phyloP scores from a whole-genome alignment of 2,888 invertebrate species.

The Drosophila colorata region DNA sequence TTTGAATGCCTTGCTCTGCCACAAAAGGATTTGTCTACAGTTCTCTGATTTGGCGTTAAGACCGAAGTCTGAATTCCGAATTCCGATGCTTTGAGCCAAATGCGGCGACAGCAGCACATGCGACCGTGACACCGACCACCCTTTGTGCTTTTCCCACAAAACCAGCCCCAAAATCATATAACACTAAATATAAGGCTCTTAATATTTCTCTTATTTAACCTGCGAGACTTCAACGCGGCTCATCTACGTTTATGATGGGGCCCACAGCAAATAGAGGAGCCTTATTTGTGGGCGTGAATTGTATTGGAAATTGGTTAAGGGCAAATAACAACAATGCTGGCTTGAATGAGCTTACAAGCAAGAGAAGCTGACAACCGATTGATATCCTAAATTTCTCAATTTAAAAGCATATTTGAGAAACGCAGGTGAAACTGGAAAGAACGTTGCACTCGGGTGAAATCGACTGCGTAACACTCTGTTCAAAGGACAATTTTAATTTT shows the following conservation, averaged over 20 bases:
- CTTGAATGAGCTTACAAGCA: too few species aligned
- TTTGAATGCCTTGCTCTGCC: slow-evolving; percentile 14
- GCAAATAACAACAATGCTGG: too few species aligned
- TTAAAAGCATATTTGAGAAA: too few species aligned
- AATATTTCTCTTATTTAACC: slow-evolving; percentile 11
- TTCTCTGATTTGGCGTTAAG: slow-evolving; percentile 20
- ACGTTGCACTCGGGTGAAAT: too few species aligned
- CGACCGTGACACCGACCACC: neutral
- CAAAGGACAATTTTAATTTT: too few species aligned
- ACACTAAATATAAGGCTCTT: slow-evolving; percentile 3
- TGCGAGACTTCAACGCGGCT: neutral
- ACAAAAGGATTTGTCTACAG: slow-evolving; percentile 38
- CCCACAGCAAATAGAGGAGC: neutral
- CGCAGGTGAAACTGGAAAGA: too few species aligned
- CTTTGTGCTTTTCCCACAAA: slow-evolving; percentile 5
- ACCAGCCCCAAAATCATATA: neutral
- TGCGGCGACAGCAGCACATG: slow-evolving; percentile 22
- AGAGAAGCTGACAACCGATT: too few species aligned
- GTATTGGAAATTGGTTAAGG: neutral
- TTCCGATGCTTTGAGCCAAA: slow-evolving; percentile 30
- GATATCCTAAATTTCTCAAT: too few species aligned
- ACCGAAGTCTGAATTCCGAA: slow-evolving; percentile 12
- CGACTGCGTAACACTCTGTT: too few species aligned
- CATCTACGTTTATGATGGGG: neutral
- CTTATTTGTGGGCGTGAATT: too few species aligned